phyloP scores from a whole-genome alignment of 1,140 invertebrate species.

The Zaprionus capensis region DNA sequence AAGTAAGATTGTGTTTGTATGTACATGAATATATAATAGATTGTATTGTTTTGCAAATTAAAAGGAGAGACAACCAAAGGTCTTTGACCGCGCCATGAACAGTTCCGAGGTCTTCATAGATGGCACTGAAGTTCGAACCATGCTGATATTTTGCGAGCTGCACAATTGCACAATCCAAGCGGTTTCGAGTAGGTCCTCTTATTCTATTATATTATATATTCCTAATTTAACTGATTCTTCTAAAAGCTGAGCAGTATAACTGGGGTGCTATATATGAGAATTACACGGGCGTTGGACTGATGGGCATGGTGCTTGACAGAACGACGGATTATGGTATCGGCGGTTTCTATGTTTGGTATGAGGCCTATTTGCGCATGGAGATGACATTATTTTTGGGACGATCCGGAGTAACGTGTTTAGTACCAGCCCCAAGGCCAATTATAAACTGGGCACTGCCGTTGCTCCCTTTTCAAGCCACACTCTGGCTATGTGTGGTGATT shows the following conservation, averaged over 20 bases:
- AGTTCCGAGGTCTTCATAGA: constrained; percentile 50
- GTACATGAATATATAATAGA: too few relatives aligned
- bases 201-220: not conserved
- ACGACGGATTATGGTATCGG: constrained; percentile 60
- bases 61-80: constrained; percentile 40
- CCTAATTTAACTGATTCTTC: not conserved
- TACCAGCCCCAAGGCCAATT: constrained; percentile 58
- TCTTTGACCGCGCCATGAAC: constrained; percentile 41
- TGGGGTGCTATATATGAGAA: constrained; percentile 69
- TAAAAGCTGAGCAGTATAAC: constrained; percentile 54
- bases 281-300: constrained; percentile 57
- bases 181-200: constrained; percentile 56
- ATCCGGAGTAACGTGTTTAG: constrained; percentile 72
- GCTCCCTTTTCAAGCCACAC: constrained; percentile 61
- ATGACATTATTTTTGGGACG: constrained; percentile 67
- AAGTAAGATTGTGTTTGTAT: constrained; percentile 3
- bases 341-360: constrained; percentile 62
- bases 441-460: constrained; percentile 72
- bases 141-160: constrained; percentile 63
- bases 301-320: constrained; percentile 64
- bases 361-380: constrained; percentile 60
- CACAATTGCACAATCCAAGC: constrained; percentile 69
- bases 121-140: constrained; percentile 65
- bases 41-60: not conserved
- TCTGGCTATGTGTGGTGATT: constrained; percentile 65